A percentile compares a stretch with the other conserved stretches of the same genome.
phyloP scores from a whole-genome alignment of 2,113 vertebrate genomes.

The Prionailurus bengalensis region DNA sequence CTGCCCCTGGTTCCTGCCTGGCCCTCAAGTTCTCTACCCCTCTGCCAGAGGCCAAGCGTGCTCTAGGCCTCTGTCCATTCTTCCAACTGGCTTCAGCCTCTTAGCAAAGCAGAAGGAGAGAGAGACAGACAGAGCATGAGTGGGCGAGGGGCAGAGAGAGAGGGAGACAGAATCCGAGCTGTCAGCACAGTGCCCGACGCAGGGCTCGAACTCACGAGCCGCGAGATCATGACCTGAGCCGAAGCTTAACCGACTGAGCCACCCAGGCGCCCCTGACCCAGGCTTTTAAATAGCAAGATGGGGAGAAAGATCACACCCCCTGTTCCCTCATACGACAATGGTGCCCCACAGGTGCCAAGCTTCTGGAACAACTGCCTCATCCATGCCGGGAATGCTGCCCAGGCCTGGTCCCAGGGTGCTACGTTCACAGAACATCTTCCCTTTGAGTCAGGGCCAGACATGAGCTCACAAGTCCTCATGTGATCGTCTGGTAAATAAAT shows the following conservation, averaged over 20 bases:
- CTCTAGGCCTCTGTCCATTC: not conserved
- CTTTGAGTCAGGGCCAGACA: not conserved
- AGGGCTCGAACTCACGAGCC: too few relatives aligned
- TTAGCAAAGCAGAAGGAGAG: not conserved
- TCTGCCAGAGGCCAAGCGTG: rapidly evolving
- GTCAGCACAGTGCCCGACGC: too few relatives aligned
- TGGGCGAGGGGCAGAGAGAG: too few relatives aligned
- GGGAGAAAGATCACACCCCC: not conserved
- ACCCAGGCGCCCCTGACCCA: too few relatives aligned
- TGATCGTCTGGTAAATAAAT: constrained; percentile 37
- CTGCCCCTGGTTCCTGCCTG: not conserved
- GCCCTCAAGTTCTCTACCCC: not conserved
- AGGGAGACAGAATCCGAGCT: too few relatives aligned
- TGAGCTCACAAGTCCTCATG: constrained; percentile 17
- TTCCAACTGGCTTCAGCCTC: not conserved
- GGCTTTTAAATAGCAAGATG: not conserved
- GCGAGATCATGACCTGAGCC: too few relatives aligned
- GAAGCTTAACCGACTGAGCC: too few relatives aligned
- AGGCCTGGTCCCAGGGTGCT: not conserved
- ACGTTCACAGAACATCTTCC: not conserved
- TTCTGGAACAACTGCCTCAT: not conserved
- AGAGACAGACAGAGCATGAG: too few relatives aligned
- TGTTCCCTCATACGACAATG: not conserved
- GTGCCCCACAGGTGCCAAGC: not conserved
- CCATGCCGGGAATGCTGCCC: not conserved